These are phyloP conservation scores for Syngnathus acus DNA, from an alignment of 2,797 vertebrate genomes.

Conservation along the genomic window DNA sequence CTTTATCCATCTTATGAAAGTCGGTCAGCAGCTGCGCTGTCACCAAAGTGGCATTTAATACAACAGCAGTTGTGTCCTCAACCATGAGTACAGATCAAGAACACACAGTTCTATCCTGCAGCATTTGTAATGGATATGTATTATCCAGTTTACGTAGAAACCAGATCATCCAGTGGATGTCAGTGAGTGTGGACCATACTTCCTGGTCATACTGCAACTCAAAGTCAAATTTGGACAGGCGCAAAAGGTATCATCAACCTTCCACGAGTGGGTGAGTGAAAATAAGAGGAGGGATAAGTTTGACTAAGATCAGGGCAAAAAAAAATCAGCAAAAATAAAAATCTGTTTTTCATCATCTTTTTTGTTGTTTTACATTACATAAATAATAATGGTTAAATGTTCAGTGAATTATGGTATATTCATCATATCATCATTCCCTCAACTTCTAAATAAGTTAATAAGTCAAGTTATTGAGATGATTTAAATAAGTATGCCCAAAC, in stretches of 20 bases:
- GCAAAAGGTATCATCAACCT: constrained; percentile 36
- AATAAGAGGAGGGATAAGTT: constrained; percentile 9
- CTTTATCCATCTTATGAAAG: constrained; percentile 32
- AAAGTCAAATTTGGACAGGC: constrained; percentile 30
- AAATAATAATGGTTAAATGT: too few species aligned
- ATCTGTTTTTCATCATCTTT: too few species aligned
- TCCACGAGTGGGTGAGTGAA: constrained; percentile 28
- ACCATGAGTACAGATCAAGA: constrained; percentile 14
- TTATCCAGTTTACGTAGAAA: constrained; percentile 14
- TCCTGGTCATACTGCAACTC: constrained; percentile 31
- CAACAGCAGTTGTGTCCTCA: constrained; percentile 25
- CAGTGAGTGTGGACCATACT: constrained; percentile 34
- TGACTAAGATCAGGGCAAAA: too few species aligned
- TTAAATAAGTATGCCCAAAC: too few species aligned
- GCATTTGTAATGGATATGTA: constrained; percentile 3
- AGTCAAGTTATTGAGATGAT: too few species aligned
- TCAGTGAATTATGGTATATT: too few species aligned
- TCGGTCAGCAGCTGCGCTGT: constrained; percentile 34
- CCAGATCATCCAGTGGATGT: constrained; percentile 42
- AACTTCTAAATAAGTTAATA: too few species aligned
- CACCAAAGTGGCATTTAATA: constrained; percentile 2
- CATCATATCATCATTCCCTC: too few species aligned
- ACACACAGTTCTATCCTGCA: constrained; percentile 7
- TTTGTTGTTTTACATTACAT: too few species aligned
- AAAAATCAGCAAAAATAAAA: constrained; percentile 1